Conservation (phyloP, 2,797 vertebrate species). For the Atherinosoma microstoma region DNA sequence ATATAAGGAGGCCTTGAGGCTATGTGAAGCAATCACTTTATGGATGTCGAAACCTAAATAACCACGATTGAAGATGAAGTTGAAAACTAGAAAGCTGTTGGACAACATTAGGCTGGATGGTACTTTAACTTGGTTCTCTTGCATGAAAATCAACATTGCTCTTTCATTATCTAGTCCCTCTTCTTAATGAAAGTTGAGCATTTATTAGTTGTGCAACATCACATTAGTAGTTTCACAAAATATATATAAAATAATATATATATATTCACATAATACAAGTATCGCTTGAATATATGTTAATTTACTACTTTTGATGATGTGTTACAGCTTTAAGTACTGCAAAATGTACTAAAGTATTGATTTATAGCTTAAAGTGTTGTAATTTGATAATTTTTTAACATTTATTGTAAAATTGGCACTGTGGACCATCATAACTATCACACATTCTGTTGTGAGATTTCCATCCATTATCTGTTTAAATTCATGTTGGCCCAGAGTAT, state of each 20-base stretch:
- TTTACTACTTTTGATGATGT: not conserved
- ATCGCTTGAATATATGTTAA: not conserved
- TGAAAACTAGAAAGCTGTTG: not conserved
- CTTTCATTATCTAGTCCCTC: not conserved
- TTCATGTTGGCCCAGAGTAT: constrained; percentile 42
- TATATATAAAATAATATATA: too few species aligned
- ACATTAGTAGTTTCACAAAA: not conserved
- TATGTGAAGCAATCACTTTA: not conserved
- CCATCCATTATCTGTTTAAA: constrained; percentile 50
- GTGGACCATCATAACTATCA: not conserved
- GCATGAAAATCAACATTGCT: not conserved
- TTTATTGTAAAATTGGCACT: not conserved
- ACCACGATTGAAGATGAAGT: not conserved
- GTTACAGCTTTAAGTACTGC: not conserved
- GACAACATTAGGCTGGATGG: not conserved
- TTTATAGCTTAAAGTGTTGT: not conserved
- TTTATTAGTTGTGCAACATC: not conserved
- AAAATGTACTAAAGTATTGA: not conserved
- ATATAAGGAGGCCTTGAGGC: not conserved
- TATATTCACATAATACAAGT: not conserved
- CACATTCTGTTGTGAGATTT: not conserved
- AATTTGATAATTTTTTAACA: not conserved
- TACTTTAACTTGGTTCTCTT: not conserved
- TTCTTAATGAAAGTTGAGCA: not conserved
- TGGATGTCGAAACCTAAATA: not conserved